A percentile compares a stretch with the other conserved stretches of the same genome.
phyloP scores from a whole-genome alignment of 2,888 invertebrate genomes.

The Chymomyza procnemis region DNA sequence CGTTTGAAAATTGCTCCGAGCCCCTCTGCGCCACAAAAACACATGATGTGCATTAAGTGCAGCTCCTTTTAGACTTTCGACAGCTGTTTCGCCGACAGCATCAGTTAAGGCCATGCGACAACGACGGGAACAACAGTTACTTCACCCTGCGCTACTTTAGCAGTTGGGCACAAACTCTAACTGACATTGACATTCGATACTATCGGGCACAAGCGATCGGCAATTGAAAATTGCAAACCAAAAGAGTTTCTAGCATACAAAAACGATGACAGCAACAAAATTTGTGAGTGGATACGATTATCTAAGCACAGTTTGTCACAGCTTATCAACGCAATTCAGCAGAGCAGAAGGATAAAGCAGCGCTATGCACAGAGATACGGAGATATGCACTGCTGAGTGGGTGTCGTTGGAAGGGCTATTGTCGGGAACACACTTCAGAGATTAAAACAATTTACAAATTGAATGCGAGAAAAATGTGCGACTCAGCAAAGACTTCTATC shows the following conservation, averaged over 20 bases:
- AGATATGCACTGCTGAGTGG: constrained; percentile 9
- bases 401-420: not conserved
- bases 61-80: constrained; percentile 11
- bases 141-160: constrained; percentile 21
- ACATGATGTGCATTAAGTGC: constrained; percentile 59
- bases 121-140: constrained; percentile 31
- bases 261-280: constrained; percentile 30
- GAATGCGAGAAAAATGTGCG: constrained; percentile 41
- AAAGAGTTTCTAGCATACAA: constrained; percentile 53
- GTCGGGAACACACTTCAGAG: constrained; percentile 36
- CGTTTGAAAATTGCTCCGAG: constrained; percentile 64
- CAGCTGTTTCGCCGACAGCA: not conserved
- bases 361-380: constrained; percentile 41
- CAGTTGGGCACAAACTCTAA: constrained; percentile 37
- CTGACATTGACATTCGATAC: constrained; percentile 69
- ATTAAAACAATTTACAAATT: constrained; percentile 74
- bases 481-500: constrained; percentile 48
- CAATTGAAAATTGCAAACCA: constrained; percentile 62
- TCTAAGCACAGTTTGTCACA: constrained; percentile 66
- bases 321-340: constrained; percentile 66
- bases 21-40: constrained; percentile 46
- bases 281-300: constrained; percentile 28
- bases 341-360: constrained; percentile 14
- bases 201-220: constrained; percentile 62
- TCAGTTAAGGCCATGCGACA: constrained; percentile 3